phyloP scores from a whole-genome alignment of 2,888 invertebrate genomes.

The Drosophila neotestacea region DNA sequence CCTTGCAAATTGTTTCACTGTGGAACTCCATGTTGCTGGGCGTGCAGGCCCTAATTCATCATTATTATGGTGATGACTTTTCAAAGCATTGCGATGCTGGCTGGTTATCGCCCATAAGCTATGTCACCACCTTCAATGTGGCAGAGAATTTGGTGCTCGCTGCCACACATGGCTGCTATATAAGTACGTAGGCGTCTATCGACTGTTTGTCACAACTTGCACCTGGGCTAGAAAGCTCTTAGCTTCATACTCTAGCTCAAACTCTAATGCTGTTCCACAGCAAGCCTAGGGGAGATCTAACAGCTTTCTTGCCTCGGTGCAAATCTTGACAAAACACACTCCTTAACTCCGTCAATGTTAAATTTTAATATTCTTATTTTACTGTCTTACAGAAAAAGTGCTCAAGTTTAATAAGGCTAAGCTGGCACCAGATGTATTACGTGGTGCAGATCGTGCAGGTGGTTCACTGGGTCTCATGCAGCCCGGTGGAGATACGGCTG shows the following conservation, averaged over 20 bases:
- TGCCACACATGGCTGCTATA: constrained; percentile 86
- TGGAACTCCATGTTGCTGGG: constrained; percentile 87
- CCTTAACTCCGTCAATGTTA: neutral
- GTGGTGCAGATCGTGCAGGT: constrained; percentile 84
- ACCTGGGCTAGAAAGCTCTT: no score
- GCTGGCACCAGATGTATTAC: constrained; percentile 88
- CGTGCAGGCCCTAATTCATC: constrained; percentile 87
- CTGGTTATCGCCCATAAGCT: constrained; percentile 87
- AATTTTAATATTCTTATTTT: neutral
- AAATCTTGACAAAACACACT: no score
- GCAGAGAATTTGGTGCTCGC: constrained; percentile 86
- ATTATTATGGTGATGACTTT: constrained; percentile 87
- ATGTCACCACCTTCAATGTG: constrained; percentile 87
- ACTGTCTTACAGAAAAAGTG: constrained; percentile 86
- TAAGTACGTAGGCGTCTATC: constrained; percentile 83
- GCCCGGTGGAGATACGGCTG: constrained; percentile 86
- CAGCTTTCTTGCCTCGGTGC: no score
- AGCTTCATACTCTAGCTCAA: no score
- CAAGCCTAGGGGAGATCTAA: no score
- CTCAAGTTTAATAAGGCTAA: constrained; percentile 87
- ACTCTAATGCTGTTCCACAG: no score
- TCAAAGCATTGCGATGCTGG: constrained; percentile 86
- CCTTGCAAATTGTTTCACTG: constrained; percentile 88
- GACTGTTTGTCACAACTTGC: no score
- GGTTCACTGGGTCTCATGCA: constrained; percentile 85